Evolutionary conservation across 2,113 vertebrate genomes (phyloP), one percentile per base, ranked within the genome.

Genomic region (Felis catus): DNA sequence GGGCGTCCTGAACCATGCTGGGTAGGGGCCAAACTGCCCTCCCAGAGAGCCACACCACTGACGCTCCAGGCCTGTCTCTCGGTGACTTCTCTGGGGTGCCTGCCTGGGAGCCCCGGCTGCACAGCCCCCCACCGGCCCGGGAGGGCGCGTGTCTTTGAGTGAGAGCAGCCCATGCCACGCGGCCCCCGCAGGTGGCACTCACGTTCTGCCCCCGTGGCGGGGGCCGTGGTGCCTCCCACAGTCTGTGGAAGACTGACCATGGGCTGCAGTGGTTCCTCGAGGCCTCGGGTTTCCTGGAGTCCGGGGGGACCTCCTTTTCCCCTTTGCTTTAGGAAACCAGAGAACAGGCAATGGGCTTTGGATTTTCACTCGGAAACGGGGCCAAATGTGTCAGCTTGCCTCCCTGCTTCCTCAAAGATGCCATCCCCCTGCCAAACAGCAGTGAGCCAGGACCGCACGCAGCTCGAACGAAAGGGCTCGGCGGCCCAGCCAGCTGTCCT

Each of bases 311-410:
- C 15, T 48, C 51, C 45, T 36, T 48, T 33, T 55, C 48, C 68
- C 21, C 18, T 41, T 33, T 21, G 63, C 88, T 70, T 82, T 58
- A 29, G 65, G 91, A 94, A 95, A 58, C 66, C 12, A 27, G 79
- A 94, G 16, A 82, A n/a, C 31, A 51, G 53, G 76, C 27, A 63
- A 81, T 4, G 23, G 29, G 36, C 95, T 94, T 48, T 41, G 66
- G 39, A n/a, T n/a, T 70, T 51, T 68, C 86, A 4, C 79, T 82
- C 23, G 76, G 94, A 93, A 93, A 82, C 73, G 1, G 45, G 45
- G 94, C 97, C 97, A 97, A 96, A 45, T 48, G 79, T 91, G 76
- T 93, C 94, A 79, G 71, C 73, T 36, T 36, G 85, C 82, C 78
- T 95, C 84, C 90, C 29, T 19, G 53, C 90, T 70, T 55, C 36